Evolutionary conservation across 2,888 invertebrate species (phyloP).

Genomic region (Parelbella ahira): DNA sequence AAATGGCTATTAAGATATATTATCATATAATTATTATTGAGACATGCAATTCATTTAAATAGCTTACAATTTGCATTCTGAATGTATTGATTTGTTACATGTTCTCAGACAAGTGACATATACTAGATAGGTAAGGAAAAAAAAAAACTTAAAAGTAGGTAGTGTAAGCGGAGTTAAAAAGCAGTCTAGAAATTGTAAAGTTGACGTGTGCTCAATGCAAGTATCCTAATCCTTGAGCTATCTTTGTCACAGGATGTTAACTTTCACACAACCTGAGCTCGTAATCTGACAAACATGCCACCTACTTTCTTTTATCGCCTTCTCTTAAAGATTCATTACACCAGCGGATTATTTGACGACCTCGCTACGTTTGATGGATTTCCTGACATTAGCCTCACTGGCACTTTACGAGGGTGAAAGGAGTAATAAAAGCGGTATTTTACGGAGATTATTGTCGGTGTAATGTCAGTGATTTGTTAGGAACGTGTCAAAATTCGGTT

Average conservation of each 20-base stretch:
- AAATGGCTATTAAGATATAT: conserved; percentile 48
- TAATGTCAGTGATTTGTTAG: conserved; percentile 34
- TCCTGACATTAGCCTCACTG: conserved; percentile 35
- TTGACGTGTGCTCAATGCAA: conserved; percentile 1
- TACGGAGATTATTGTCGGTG: conserved; percentile 33
- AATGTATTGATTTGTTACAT: no score
- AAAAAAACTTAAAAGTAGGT: no score
- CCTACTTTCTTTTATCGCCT: conserved; percentile 49
- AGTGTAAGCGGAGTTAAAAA: no score
- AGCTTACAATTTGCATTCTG: conserved; percentile 3
- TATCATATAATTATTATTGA: conserved; percentile 32
- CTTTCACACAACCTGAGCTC: conserved; percentile 35
- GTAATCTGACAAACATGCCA: conserved; percentile 47
- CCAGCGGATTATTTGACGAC: conserved; percentile 39
- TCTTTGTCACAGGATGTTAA: conserved; percentile 33
- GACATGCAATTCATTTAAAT: conserved; percentile 33
- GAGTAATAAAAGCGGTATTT: conserved; percentile 34
- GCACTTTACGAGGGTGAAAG: conserved; percentile 38
- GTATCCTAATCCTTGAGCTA: conserved; percentile 19
- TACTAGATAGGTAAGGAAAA: no score
- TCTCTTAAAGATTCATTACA: conserved; percentile 38
- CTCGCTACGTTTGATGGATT: conserved; percentile 43
- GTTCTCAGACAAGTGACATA: no score
- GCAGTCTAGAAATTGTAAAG: no score
- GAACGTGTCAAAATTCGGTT: conserved; percentile 25